Conservation (phyloP, 2,797 vertebrate genomes). For the Chloroceryle amazona region DNA sequence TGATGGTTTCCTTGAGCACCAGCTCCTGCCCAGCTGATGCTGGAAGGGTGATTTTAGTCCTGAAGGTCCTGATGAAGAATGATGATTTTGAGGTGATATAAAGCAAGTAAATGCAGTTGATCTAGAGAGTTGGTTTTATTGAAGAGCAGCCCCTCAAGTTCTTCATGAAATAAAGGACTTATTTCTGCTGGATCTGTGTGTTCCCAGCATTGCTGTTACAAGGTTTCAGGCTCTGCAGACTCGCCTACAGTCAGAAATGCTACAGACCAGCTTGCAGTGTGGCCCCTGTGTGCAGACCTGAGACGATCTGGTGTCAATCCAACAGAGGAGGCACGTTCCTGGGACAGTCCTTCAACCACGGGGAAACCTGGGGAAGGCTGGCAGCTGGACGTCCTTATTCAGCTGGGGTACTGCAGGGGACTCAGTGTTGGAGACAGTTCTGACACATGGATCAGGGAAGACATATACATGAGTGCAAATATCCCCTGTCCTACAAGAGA, state of each 20-base stretch:
- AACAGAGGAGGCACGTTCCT: fast-evolving
- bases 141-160: neutral
- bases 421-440: neutral
- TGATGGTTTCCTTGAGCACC: neutral
- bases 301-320: neutral
- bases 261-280: fast-evolving
- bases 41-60: neutral
- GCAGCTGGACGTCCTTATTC: neutral
- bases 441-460: neutral
- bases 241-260: neutral
- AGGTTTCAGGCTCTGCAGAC: neutral
- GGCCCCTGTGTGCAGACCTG: neutral
- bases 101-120: neutral
- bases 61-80: neutral
- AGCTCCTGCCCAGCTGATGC: neutral
- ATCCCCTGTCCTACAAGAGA: neutral
- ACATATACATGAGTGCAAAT: neutral
- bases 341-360: neutral
- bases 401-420: neutral
- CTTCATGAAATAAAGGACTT: neutral
- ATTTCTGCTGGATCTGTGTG: neutral
- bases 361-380: neutral
- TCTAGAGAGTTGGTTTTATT: neutral
- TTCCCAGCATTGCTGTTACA: neutral
- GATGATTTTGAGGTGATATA: neutral